These are phyloP conservation scores for Encarsia formosa DNA, from an alignment of 2,888 invertebrate genomes.

Conservation along the genomic window DNA sequence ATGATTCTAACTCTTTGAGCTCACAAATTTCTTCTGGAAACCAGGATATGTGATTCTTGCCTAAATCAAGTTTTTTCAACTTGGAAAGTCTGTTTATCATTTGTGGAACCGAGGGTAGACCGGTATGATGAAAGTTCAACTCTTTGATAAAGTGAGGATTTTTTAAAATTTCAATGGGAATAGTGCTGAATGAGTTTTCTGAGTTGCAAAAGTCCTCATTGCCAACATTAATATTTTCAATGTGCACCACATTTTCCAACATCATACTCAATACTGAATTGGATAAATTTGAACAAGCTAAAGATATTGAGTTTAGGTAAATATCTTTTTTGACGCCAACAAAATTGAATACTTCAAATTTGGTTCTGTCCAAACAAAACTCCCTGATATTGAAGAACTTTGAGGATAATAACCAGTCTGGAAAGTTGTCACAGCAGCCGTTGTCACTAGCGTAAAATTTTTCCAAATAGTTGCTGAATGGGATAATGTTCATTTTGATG, in stretches of 20 bases:
- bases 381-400: constrained; percentile 25
- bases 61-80: constrained; percentile 22
- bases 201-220: background rate
- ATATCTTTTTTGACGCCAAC: constrained; percentile 1
- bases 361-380: constrained; percentile 16
- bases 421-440: constrained; percentile 17
- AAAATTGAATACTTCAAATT: constrained; percentile 15
- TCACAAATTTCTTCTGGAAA: constrained; percentile 26
- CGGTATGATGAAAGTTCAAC: constrained; percentile 16
- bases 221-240: constrained; percentile 21
- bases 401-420: constrained; percentile 19
- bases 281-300: constrained; percentile 19
- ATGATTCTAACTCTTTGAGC: constrained; percentile 12
- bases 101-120: constrained; percentile 10
- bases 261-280: constrained; percentile 17
- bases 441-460: constrained; percentile 21
- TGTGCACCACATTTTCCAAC: constrained; percentile 14
- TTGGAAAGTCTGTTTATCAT: constrained; percentile 13
- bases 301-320: constrained; percentile 8
- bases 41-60: constrained; percentile 21
- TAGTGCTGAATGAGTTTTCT: constrained; percentile 15
- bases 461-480: constrained; percentile 22
- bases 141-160: constrained; percentile 17
- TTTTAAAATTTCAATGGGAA: constrained; percentile 13
- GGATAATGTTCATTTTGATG: constrained; percentile 14